Evolutionary conservation across 1,140 invertebrate species (phyloP), one percentile per base, ranked within the genome.

Genomic region (Drosophila bocki): DNA sequence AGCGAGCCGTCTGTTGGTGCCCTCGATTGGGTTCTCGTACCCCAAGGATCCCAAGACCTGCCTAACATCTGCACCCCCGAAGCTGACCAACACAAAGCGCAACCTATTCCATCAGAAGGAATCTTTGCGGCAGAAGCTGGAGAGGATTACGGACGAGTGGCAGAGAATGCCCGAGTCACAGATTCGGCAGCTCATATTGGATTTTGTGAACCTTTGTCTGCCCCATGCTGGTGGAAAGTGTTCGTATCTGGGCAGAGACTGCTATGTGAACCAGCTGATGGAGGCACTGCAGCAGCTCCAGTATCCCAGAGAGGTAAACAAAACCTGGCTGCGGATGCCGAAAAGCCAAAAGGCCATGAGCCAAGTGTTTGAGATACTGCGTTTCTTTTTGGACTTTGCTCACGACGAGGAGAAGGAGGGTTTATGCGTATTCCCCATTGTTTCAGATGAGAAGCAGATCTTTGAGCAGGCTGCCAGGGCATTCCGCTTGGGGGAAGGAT

Each of bases 381-480:
- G 71, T 37, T 86, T 86, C 59, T 41, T 82, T 8, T 22, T 79
- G n/a, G 78, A 86, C 37, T 59, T 75, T 35, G 39, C 33, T 26
- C n/a, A 42, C 29, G 29, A 51, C 5, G 33, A 17, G 17, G 17
- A 19, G 15, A 39, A 41, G 0, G 33, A 42, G 12, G 8, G n/a
- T 12, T 15, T 54, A n/a, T 65, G 44, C 44, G 8, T 26, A 22
- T 39, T 64, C 7, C 19, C 62, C 13, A 39, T 50, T 42, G 32
- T 50, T 37, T 22, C 32, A 44, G 37, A 37, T 22, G 37, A 12
- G 2, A 35, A 61, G 42, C 12, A 61, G 47, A 26, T 26, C 12
- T 47, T 67, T 29, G 12, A 19, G 8, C 12, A 45, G 22, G 42
- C 33, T 6, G 63, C 33, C 0, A 29, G 3, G 2, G 13, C 19